Conservation (phyloP, 2,797 vertebrate genomes). For the Mionectes olivaceus region DNA sequence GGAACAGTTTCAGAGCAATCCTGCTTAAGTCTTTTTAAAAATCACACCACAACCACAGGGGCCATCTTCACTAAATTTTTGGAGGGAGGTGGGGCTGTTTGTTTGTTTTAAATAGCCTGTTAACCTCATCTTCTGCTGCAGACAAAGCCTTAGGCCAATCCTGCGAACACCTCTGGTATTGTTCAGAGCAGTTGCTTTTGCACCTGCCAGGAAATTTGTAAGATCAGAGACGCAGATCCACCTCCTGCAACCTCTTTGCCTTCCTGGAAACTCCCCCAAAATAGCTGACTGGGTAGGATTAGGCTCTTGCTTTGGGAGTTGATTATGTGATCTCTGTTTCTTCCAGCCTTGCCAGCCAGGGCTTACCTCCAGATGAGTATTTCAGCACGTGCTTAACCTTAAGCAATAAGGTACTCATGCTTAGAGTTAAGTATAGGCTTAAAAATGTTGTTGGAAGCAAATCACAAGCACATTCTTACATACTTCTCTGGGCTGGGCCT, state of each 20-base stretch:
- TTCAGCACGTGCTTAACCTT: constrained; percentile 68
- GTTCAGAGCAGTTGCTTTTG: constrained; percentile 37
- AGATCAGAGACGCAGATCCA: constrained; percentile 59
- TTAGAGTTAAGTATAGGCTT: constrained; percentile 42
- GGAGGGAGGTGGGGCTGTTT: constrained; percentile 24
- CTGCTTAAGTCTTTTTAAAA: not conserved
- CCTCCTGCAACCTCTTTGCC: constrained; percentile 54
- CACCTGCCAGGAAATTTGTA: constrained; percentile 65
- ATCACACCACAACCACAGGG: not conserved
- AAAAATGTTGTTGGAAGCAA: constrained; percentile 61
- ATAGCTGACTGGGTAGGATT: constrained; percentile 59
- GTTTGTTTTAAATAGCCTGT: constrained; percentile 41
- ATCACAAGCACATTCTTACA: constrained; percentile 67
- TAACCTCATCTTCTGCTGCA: constrained; percentile 52
- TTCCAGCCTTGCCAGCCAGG: constrained; percentile 57
- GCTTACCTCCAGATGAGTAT: constrained; percentile 63
- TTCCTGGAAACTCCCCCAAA: constrained; percentile 62
- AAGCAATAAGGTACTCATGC: constrained; percentile 43
- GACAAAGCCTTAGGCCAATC: constrained; percentile 52
- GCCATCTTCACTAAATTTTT: constrained; percentile 1
- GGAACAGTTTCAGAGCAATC: not conserved
- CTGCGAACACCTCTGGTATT: constrained; percentile 62
- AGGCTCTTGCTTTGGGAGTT: constrained; percentile 41
- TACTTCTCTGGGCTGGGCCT: constrained; percentile 50
- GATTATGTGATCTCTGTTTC: constrained; percentile 55